Conservation (phyloP, 92 coral and sea anemone genomes). For the Ricordea florida region DNA sequence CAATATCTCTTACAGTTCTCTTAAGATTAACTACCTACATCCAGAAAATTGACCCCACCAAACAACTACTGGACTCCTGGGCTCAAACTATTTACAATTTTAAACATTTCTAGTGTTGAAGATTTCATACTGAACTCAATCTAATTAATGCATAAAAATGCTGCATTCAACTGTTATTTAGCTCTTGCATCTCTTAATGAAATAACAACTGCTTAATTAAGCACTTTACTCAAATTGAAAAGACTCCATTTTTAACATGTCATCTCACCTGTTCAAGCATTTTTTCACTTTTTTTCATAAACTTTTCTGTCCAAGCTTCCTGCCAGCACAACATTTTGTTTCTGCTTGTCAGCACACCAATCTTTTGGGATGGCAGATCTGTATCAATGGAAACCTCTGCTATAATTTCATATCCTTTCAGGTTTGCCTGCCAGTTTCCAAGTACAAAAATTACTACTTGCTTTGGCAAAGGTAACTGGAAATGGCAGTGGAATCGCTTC, state of each 20-base stretch:
- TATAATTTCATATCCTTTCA: constrained; percentile 45
- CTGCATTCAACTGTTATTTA: too few relatives aligned
- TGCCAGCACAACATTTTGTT: constrained; percentile 74
- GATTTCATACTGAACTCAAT: too few relatives aligned
- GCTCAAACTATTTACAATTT: too few relatives aligned
- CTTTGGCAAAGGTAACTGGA: constrained; percentile 82
- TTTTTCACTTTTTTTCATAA: constrained; percentile 59
- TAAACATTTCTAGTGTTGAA: neutral
- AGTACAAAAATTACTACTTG: constrained; percentile 85
- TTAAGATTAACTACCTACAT: too few relatives aligned
- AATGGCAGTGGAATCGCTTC: constrained; percentile 75
- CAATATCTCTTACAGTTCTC: too few relatives aligned
- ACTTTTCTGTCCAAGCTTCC: constrained; percentile 70
- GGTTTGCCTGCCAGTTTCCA: constrained; percentile 76
- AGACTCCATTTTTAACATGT: too few relatives aligned
- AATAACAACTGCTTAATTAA: too few relatives aligned
- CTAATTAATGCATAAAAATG: too few relatives aligned
- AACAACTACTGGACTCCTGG: too few relatives aligned
- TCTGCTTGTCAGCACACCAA: constrained; percentile 67
- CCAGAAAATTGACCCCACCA: too few relatives aligned
- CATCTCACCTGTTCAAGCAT: constrained; percentile 79
- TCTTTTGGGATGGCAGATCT: constrained; percentile 67
- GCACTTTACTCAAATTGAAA: too few relatives aligned
- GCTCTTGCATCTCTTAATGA: too few relatives aligned
- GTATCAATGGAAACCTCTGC: constrained; percentile 76